Percentiles rank a stretch among this genome's conserved stretches.
phyloP scores from a whole-genome alignment of 2,113 vertebrate genomes.

The Nerophis lumbriciformis region DNA sequence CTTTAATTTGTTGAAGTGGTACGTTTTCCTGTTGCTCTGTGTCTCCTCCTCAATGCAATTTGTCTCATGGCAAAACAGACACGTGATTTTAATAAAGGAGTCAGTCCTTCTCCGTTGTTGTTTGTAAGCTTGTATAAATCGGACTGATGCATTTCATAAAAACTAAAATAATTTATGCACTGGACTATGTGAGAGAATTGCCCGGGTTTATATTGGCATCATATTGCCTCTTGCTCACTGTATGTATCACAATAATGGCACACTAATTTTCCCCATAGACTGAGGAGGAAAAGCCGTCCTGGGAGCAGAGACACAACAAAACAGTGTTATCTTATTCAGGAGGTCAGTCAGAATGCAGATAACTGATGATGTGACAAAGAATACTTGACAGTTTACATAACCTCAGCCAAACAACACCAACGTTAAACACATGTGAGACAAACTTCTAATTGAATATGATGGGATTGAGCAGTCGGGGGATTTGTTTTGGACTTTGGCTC shows the following conservation, averaged over 20 bases:
- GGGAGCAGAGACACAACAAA: conserved; percentile 44
- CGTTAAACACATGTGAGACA: conserved; percentile 34
- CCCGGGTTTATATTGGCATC: neutral
- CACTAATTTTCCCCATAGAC: neutral
- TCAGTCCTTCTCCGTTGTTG: too few species aligned
- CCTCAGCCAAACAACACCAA: conserved; percentile 30
- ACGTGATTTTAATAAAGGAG: too few species aligned
- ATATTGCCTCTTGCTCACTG: neutral
- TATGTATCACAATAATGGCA: conserved; percentile 14
- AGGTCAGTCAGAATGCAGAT: conserved; percentile 19
- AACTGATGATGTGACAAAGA: conserved; percentile 39
- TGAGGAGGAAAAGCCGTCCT: neutral
- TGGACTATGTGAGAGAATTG: neutral
- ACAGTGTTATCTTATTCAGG: conserved; percentile 28
- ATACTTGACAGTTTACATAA: conserved; percentile 54
- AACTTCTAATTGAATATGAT: conserved; percentile 45
- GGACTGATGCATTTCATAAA: too few species aligned
- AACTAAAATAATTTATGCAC: too few species aligned
- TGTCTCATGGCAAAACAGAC: too few species aligned
- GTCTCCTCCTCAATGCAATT: too few species aligned
- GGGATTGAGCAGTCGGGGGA: conserved; percentile 26
- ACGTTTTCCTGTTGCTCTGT: too few species aligned
- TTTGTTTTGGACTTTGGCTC: conserved; percentile 58
- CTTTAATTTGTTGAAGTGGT: too few species aligned
- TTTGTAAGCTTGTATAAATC: too few species aligned